Evolutionary conservation across 1,140 invertebrate species (phyloP).

Genomic region (Aleiodes sp.): DNA sequence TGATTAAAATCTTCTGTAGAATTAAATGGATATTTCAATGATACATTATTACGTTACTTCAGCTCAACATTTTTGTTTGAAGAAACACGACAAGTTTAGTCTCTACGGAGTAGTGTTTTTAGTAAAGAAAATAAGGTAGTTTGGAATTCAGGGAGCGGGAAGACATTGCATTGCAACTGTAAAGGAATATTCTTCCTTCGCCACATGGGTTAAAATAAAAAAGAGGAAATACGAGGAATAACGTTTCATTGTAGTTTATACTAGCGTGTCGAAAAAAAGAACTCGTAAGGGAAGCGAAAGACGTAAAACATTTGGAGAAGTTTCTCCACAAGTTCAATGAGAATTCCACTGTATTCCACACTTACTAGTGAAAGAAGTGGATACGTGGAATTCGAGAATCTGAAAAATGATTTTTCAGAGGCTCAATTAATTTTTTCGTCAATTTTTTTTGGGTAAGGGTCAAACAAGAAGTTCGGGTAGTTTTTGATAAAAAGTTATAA

Average conservation of each 20-base stretch:
- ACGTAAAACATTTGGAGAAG: background rate
- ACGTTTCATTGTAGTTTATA: background rate
- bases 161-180: background rate
- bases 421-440: no score
- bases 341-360: no score
- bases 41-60: no score
- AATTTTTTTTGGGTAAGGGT: no score
- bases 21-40: no score
- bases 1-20: background rate
- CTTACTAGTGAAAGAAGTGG: no score
- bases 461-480: no score
- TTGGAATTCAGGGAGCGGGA: background rate
- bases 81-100: background rate
- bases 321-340: no score
- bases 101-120: no score
- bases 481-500: no score
- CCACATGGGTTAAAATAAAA: background rate
- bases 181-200: conserved; percentile 5
- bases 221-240: background rate
- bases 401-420: no score
- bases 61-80: background rate
- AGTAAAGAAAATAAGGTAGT: background rate
- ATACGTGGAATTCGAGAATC: no score
- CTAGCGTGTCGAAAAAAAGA: background rate
- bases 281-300: background rate